These are phyloP conservation scores for Mareca strepera DNA, from an alignment of 2,797 vertebrate genomes.

Conservation along the genomic window DNA sequence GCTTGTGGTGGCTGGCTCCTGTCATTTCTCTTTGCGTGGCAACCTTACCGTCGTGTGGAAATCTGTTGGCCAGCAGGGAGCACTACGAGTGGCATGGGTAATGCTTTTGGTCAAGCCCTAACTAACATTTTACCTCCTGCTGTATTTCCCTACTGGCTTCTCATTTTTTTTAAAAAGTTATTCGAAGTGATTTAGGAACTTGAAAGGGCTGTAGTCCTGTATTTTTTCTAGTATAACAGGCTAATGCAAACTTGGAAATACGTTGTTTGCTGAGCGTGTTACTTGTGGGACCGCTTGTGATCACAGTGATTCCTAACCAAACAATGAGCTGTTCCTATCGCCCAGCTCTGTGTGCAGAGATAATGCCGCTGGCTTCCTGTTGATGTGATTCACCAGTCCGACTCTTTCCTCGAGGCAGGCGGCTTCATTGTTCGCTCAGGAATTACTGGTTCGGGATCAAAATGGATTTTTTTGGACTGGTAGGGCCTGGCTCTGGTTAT, in stretches of 20 bases:
- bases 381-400: constrained; percentile 23
- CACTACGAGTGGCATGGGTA: not conserved
- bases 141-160: not conserved
- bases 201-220: not conserved
- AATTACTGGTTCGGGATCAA: not conserved
- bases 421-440: constrained; percentile 42
- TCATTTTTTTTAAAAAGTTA: not conserved
- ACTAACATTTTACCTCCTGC: not conserved
- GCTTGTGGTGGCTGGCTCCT: not conserved
- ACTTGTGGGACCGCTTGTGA: not conserved
- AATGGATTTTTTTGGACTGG: not conserved
- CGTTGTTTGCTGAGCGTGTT: not conserved
- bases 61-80: not conserved
- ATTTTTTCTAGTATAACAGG: not conserved
- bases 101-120: not conserved
- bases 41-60: not conserved
- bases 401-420: constrained; percentile 39
- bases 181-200: not conserved
- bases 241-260: rapidly evolving
- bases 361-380: constrained; percentile 54
- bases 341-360: not conserved
- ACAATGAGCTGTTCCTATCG: not conserved
- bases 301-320: not conserved
- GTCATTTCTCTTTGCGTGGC: not conserved
- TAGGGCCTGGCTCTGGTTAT: not conserved